Percentiles rank a stretch among this genome's conserved stretches.
Conservation (phyloP, 2,113 vertebrate genomes). For the Puntigrus tetrazona region DNA sequence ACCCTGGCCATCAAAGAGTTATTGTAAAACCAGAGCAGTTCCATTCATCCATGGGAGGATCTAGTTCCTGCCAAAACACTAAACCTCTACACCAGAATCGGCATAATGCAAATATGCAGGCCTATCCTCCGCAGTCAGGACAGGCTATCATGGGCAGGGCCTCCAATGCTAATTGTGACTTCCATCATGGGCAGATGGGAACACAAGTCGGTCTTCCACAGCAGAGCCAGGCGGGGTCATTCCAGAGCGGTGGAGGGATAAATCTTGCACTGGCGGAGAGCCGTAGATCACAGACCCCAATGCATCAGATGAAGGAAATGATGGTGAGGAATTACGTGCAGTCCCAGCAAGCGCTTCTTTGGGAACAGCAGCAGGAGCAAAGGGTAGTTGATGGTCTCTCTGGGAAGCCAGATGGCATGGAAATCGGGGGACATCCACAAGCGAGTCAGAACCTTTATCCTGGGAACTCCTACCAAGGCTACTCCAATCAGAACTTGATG, state of each 20-base stretch:
- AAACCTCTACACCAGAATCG: conserved; percentile 70
- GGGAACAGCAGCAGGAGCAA: conserved; percentile 82
- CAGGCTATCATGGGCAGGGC: conserved; percentile 66
- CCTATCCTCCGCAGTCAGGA: conserved; percentile 58
- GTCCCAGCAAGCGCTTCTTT: conserved; percentile 92
- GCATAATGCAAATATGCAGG: conserved; percentile 64
- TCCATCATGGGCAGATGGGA: conserved; percentile 61
- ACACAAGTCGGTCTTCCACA: conserved; percentile 56
- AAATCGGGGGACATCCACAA: conserved; percentile 71
- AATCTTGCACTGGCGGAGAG: conserved; percentile 64
- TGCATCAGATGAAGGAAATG: conserved; percentile 90
- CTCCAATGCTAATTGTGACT: conserved; percentile 71
- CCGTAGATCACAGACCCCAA: conserved; percentile 78
- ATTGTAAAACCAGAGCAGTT: conserved; percentile 91
- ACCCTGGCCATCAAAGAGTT: conserved; percentile 69
- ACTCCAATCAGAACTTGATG: conserved; percentile 75
- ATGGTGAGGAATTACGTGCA: conserved; percentile 93
- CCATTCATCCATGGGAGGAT: conserved; percentile 70
- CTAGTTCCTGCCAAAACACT: conserved; percentile 79
- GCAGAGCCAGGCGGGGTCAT: conserved; percentile 62
- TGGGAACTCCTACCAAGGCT: conserved; percentile 65
- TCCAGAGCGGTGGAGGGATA: conserved; percentile 65
- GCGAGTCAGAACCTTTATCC: conserved; percentile 69
- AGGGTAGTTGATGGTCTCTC: conserved; percentile 58
- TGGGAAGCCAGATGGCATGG: conserved; percentile 63